phyloP scores from a whole-genome alignment of 1,140 invertebrate genomes.

The Zaprionus lachaisei region DNA sequence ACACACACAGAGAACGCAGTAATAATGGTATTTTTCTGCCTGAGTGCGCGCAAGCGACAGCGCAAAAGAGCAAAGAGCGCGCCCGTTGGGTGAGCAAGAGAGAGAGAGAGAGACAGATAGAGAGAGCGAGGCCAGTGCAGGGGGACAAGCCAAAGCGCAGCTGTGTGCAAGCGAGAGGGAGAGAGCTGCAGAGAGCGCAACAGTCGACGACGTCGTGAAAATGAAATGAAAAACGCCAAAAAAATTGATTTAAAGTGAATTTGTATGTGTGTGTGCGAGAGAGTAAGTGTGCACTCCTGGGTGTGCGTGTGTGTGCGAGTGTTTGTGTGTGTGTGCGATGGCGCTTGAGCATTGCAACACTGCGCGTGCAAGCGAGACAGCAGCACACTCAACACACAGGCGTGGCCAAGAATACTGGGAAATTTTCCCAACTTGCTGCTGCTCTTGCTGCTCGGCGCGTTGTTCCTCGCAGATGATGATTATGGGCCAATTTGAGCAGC shows the following conservation, averaged over 20 bases:
- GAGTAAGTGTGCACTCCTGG: not conserved
- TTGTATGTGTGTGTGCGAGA: constrained; percentile 48
- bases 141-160: not conserved
- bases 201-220: constrained; percentile 63
- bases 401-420: constrained; percentile 77
- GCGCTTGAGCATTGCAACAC: not conserved
- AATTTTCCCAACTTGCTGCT: constrained; percentile 41
- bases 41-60: constrained; percentile 43
- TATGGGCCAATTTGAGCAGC: constrained; percentile 61
- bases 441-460: not conserved
- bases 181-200: constrained; percentile 58
- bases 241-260: constrained; percentile 83
- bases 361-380: constrained; percentile 40
- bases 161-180: constrained; percentile 1
- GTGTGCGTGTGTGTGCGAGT: constrained; percentile 12
- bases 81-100: not conserved
- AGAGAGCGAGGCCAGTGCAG: constrained; percentile 3
- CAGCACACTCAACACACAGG: constrained; percentile 43
- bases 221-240: constrained; percentile 81
- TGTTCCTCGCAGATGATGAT: constrained; percentile 41
- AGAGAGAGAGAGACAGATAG: constrained; percentile 18
- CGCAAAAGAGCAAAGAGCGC: constrained; percentile 24
- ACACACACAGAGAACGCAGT: not conserved
- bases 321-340: constrained; percentile 5
- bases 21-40: constrained; percentile 80